phyloP scores from a whole-genome alignment of 2,888 invertebrate species.

The Arge pagana region DNA sequence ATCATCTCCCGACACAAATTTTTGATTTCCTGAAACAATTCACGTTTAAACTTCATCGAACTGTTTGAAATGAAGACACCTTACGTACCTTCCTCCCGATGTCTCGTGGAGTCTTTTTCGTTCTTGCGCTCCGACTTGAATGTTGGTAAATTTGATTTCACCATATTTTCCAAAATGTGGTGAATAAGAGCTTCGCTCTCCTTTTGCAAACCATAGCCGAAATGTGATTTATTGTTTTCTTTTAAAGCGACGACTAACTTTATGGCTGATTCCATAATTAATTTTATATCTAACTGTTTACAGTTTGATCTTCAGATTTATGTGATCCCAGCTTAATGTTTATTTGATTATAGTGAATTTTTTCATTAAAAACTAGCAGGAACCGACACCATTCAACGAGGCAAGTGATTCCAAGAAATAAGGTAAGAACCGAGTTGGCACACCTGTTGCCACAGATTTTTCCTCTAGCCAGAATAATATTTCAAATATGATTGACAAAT shows the following conservation, averaged over 20 bases:
- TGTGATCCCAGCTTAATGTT: no score
- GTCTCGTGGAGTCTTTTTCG: conserved; percentile 45
- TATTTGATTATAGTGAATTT: no score
- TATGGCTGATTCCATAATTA: conserved; percentile 52
- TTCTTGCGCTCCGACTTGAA: conserved; percentile 46
- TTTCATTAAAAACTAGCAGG: no score
- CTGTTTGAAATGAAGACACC: background rate
- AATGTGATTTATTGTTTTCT: conserved; percentile 42
- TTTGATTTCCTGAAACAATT: conserved; percentile 46
- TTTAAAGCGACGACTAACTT: conserved; percentile 49
- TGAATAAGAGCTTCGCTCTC: conserved; percentile 50
- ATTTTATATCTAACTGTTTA: no score
- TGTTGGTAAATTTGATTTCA: conserved; percentile 45
- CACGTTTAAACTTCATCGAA: background rate
- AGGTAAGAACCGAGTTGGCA: no score
- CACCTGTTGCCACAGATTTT: no score
- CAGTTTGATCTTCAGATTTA: no score
- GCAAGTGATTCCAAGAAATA: no score
- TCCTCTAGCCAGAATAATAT: no score
- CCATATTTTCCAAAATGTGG: conserved; percentile 52
- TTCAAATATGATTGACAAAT: no score
- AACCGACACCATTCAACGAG: no score
- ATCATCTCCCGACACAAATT: conserved; percentile 52
- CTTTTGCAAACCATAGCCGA: conserved; percentile 51
- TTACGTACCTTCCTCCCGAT: conserved; percentile 51